Base-by-base conservation (phyloP, 92 coral and sea anemone species). In the Heteractis magnifica region DNA sequence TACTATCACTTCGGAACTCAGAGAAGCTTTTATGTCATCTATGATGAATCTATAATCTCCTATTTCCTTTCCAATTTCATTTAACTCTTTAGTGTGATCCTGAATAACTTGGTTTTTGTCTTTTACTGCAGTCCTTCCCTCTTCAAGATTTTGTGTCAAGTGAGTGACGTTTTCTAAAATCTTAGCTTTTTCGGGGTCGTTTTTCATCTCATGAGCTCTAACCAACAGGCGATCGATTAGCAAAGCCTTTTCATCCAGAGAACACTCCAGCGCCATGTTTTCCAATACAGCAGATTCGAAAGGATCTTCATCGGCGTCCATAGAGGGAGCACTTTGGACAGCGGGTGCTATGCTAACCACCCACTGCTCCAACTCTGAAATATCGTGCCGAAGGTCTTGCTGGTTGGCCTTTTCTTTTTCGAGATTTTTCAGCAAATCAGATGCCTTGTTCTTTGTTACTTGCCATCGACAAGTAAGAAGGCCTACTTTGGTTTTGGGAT, bases 381-480 rank as follows among this genome's bases (percentile, higher is more conserved):
- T 72, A 15, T 89, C 89, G 53, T 77, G 21, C 10, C 73, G 48
- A 10, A 91, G 79, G 21, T 51, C 59, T 72, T 82, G 49, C 14
- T 62, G 59, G 14, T 82, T 59, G 9, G 71, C 68, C 71, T 83
- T 86, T 55, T 89, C 90, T 9, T 83, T 65, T 79, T 94, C 98
- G 6, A 91, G 82, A 20, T 71, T 85, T 44, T 65, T 68, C 18
- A 89, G 76, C 80, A 77, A 85, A 64, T 53, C 79, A 84, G 82
- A 74, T 50, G 91, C 92, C 51, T 65, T 88, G 48, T 72, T 77
- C 77, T 83, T 91, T 26, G 87, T 48, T 9, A 77, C 87, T 53
- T 87, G 88, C 87, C 90, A 89, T 53, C 89, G 90, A 78, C 71
- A 83, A 51, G 86, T 89, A 65, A 94, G 88, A 76, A 83, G 18